Evolutionary conservation across 1,140 invertebrate species (phyloP).

Genomic region (Nomia melanderi): DNA sequence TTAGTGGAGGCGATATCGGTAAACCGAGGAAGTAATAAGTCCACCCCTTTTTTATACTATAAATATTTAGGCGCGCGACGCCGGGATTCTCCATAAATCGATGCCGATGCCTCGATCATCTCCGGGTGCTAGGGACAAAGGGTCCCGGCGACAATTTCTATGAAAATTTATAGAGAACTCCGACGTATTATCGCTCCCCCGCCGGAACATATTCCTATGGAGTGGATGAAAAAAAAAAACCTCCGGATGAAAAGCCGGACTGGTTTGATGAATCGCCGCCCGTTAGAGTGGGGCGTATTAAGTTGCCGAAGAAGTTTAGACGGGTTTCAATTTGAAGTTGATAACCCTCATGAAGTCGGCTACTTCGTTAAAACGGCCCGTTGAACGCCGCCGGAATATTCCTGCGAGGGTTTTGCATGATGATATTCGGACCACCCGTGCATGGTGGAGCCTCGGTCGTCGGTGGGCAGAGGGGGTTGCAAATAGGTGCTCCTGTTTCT

Average conservation of each 20-base stretch:
- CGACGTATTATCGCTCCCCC: slow-evolving; percentile 27
- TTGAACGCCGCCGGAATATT: too few species aligned
- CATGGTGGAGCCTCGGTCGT: too few species aligned
- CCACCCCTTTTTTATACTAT: slow-evolving; percentile 41
- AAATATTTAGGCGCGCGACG: slow-evolving; percentile 49
- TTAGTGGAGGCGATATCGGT: slow-evolving; percentile 47
- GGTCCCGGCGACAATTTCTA: slow-evolving; percentile 15
- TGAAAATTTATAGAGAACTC: slow-evolving; percentile 52
- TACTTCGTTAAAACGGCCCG: too few species aligned
- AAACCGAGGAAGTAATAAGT: slow-evolving; percentile 51
- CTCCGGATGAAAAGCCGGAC: background rate
- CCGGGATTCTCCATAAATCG: slow-evolving; percentile 32
- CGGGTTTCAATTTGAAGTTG: background rate
- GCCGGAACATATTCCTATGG: background rate
- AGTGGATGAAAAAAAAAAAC: too few species aligned
- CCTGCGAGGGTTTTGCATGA: too few species aligned
- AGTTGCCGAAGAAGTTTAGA: background rate
- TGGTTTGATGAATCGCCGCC: too few species aligned
- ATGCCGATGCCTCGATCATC: slow-evolving; percentile 32
- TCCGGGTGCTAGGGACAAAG: background rate
- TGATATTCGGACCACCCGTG: too few species aligned
- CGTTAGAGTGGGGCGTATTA: background rate
- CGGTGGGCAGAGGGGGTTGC: too few species aligned
- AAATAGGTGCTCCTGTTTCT: too few species aligned
- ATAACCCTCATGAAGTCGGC: background rate